Base-by-base conservation (phyloP, 2,113 vertebrate genomes). In the Pangasianodon hypophthalmus region DNA sequence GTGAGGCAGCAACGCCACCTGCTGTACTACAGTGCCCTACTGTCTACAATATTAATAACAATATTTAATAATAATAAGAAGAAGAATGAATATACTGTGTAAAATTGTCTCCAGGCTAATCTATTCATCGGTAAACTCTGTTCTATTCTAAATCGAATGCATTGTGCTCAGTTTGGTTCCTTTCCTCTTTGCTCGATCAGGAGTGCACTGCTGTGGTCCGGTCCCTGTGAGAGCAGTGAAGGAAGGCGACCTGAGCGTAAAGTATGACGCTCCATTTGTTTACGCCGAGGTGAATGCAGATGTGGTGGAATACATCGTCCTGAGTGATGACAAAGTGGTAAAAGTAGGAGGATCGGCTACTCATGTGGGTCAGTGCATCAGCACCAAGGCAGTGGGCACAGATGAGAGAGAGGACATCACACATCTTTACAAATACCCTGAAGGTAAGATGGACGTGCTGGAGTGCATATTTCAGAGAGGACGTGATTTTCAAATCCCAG, bases 281-380 rank as follows among this genome's bases (percentile, higher is more conserved):
- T 99, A 97, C 0, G 97, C 98, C 0, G 98, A 99, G 95, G 98
- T 99, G 92, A 97, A 98, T 0, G 98, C 98, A 0, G 97, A 98
- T 0, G 95, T 98, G 69, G 96, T 97, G 44, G 94, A 96, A 69
- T 94, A 95, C 94, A 93, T 98, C 58, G 92, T 90, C 9, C 92
- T 94, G 88, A 44, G 46, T 0, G 94, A 95, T 0, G 97, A 97
- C 50, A 0, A 94, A 62, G 46, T 92, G 50, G 94, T 94, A 46
- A 92, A 95, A 52, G 87, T 95, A 83, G 87, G 91, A 50, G 91
- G 88, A 58, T 95, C 94, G 0, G 94, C 97, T 9, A 92, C 93
- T 0, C 9, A 92, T 0, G 96, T 98, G 83, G 98, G 98, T 24
- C 93, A 92, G 83, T 93, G 91, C 44, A 98, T 99, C 95, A 98